Conservation (phyloP, 2,113 vertebrate species). For the Bombycilla garrulus region DNA sequence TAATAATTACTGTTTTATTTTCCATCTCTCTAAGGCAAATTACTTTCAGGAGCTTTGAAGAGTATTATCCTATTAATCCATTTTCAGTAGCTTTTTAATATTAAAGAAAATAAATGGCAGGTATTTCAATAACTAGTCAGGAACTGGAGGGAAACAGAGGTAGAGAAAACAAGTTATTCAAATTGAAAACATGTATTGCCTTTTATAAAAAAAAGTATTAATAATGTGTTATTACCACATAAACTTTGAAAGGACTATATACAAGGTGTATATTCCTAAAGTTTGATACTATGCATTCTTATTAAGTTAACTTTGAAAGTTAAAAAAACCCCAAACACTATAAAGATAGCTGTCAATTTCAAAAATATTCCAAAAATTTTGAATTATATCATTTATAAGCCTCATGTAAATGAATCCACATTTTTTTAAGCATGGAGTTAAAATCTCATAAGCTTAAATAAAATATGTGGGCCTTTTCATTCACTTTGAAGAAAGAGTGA, state of each 20-base stretch:
- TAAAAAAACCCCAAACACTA: not conserved
- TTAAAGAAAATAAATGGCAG: not conserved
- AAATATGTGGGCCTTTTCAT: not conserved
- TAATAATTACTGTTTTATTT: constrained; percentile 17
- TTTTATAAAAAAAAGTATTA: not conserved
- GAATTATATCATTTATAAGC: not conserved
- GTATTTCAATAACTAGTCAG: not conserved
- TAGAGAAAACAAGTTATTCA: not conserved
- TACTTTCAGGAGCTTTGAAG: not conserved
- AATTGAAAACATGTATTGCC: not conserved
- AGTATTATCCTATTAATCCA: not conserved
- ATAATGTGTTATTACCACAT: not conserved
- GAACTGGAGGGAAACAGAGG: not conserved
- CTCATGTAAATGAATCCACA: not conserved
- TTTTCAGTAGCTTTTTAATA: not conserved
- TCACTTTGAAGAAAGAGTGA: not conserved
- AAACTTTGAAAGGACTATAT: not conserved
- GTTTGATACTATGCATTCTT: not conserved
- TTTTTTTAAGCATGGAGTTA: not conserved
- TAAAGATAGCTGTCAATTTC: not conserved
- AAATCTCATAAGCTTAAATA: not conserved
- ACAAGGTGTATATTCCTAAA: not conserved
- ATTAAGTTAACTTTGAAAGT: not conserved
- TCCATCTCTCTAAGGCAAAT: not conserved
- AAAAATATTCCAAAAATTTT: not conserved